Evolutionary conservation across 2,113 vertebrate genomes (phyloP).

Genomic region (Syngnathus scovelli): DNA sequence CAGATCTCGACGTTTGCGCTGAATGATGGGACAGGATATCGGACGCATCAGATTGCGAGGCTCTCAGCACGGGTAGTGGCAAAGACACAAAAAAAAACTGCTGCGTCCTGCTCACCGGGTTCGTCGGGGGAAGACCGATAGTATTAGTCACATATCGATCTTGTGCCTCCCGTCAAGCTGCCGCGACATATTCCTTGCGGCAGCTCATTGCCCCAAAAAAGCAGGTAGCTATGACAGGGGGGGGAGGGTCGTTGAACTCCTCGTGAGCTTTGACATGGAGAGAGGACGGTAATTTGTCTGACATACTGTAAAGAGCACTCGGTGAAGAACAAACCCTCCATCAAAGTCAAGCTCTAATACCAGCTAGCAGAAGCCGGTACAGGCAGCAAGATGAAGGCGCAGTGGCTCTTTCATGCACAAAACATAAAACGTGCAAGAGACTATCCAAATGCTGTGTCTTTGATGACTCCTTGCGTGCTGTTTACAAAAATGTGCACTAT

Average conservation of each 20-base stretch:
- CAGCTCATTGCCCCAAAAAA: constrained; percentile 31
- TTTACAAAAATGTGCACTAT: constrained; percentile 9
- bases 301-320: background rate
- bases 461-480: background rate
- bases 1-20: constrained; percentile 33
- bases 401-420: too few species aligned
- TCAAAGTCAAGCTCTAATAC: background rate
- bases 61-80: constrained; percentile 12
- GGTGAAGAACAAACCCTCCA: background rate
- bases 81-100: constrained; percentile 4
- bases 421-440: too few species aligned
- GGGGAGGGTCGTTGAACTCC: background rate
- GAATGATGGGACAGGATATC: constrained; percentile 31
- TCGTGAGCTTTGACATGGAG: background rate
- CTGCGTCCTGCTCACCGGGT: background rate
- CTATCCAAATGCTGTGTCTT: background rate
- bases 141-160: constrained; percentile 67
- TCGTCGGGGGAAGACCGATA: constrained; percentile 48
- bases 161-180: constrained; percentile 27
- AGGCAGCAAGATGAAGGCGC: too few species aligned
- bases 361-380: background rate
- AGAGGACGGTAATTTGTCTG: constrained; percentile 1
- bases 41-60: constrained; percentile 36
- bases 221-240: constrained; percentile 24
- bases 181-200: constrained; percentile 54